phyloP scores from a whole-genome alignment of 2,797 vertebrate species.

The Semaprochilodus insignis region DNA sequence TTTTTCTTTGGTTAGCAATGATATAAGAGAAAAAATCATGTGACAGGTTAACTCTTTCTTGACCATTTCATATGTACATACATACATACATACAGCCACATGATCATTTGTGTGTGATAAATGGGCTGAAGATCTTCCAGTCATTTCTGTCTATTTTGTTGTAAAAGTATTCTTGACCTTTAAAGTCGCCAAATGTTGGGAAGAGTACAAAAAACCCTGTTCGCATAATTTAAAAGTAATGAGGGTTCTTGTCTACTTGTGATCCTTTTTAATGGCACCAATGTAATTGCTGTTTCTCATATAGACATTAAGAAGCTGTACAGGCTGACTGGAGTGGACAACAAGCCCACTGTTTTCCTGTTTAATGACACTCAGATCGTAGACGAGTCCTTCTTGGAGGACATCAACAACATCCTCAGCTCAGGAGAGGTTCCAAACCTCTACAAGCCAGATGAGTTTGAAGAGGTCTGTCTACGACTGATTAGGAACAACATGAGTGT shows the following conservation, averaged over 20 bases:
- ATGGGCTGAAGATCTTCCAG: background rate
- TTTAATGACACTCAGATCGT: conserved; percentile 88
- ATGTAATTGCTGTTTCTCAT: conserved; percentile 39
- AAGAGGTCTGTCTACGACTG: conserved; percentile 79
- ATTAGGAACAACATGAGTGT: background rate
- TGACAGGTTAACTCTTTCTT: too few species aligned
- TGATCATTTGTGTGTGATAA: background rate
- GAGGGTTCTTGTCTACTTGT: background rate
- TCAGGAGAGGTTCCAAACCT: conserved; percentile 91
- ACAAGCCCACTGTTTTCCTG: conserved; percentile 87
- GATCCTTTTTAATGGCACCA: conserved; percentile 10
- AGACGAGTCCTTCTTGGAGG: conserved; percentile 87
- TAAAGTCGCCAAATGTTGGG: conserved; percentile 1
- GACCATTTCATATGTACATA: too few species aligned
- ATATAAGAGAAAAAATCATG: too few species aligned
- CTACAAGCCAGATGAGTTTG: conserved; percentile 88
- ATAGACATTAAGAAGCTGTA: conserved; percentile 90
- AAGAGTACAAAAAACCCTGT: background rate
- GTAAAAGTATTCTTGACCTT: conserved; percentile 28
- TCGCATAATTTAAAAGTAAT: conserved; percentile 2
- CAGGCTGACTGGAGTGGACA: conserved; percentile 83
- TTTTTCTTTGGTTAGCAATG: too few species aligned
- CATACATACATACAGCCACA: too few species aligned
- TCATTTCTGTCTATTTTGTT: background rate
- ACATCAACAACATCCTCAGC: conserved; percentile 91